phyloP scores from a whole-genome alignment of 2,113 vertebrate species.

The Rhynchopsitta pachyrhyncha region DNA sequence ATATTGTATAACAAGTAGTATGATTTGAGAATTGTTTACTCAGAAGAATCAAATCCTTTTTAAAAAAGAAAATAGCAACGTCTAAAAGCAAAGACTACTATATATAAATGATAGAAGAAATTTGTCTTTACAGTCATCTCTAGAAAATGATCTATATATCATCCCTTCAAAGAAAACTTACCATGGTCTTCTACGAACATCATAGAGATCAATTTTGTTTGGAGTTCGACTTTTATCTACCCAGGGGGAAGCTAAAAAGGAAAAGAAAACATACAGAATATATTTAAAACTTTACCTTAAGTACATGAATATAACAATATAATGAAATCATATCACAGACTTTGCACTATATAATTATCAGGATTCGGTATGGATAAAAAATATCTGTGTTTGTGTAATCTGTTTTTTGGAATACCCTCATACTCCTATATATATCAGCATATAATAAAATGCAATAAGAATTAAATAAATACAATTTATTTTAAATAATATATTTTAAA shows the following conservation, averaged over 20 bases:
- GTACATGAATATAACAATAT: background rate
- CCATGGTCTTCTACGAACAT: conserved; percentile 96
- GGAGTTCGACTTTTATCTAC: conserved; percentile 91
- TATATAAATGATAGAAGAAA: background rate
- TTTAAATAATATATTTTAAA: background rate
- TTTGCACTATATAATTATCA: background rate
- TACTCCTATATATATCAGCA: background rate
- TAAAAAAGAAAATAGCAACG: background rate
- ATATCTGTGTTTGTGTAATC: background rate
- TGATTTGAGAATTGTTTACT: background rate
- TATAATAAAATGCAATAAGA: background rate
- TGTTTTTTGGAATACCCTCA: background rate
- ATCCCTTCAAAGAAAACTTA: conserved; percentile 63
- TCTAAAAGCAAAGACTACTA: background rate
- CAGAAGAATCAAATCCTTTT: background rate
- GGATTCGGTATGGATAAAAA: background rate
- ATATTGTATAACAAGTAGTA: background rate
- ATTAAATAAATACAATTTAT: background rate
- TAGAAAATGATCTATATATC: background rate
- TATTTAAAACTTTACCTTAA: background rate
- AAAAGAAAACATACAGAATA: background rate
- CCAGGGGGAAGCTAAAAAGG: conserved; percentile 90
- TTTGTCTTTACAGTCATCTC: background rate
- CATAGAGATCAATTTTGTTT: conserved; percentile 96
- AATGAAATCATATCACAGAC: background rate